Conservation (phyloP, 2,888 invertebrate genomes). For the Aphidoletes aphidimyza region DNA sequence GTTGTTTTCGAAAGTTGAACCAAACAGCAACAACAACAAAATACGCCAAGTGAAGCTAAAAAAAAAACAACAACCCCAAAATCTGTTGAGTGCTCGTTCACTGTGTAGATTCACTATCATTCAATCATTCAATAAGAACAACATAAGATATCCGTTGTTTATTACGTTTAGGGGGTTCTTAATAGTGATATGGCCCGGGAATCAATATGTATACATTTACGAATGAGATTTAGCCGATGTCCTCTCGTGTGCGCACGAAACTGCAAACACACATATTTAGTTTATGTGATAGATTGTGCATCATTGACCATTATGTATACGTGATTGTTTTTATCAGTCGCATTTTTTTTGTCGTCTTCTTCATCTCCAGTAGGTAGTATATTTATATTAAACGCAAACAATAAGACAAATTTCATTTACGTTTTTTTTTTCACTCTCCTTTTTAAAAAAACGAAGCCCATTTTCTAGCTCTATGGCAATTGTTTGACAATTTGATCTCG, state of each 20-base stretch:
- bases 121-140: slow-evolving; percentile 22
- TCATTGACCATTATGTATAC: neutral
- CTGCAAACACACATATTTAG: neutral
- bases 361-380: neutral
- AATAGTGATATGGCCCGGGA: slow-evolving; percentile 1
- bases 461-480: no score
- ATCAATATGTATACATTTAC: neutral
- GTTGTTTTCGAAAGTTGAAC: neutral
- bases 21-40: no score
- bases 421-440: no score
- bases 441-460: no score
- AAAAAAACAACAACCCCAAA: neutral
- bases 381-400: neutral
- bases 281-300: neutral
- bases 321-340: neutral
- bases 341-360: neutral
- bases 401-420: neutral
- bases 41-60: neutral
- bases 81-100: neutral
- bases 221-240: no score
- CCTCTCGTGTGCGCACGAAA: neutral
- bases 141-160: slow-evolving; percentile 1
- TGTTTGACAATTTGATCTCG: neutral
- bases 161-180: neutral
- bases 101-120: neutral